Evolutionary conservation across 2,888 invertebrate genomes (phyloP), one percentile per base, ranked within the genome.

Genomic region (Andrena bucephala): DNA sequence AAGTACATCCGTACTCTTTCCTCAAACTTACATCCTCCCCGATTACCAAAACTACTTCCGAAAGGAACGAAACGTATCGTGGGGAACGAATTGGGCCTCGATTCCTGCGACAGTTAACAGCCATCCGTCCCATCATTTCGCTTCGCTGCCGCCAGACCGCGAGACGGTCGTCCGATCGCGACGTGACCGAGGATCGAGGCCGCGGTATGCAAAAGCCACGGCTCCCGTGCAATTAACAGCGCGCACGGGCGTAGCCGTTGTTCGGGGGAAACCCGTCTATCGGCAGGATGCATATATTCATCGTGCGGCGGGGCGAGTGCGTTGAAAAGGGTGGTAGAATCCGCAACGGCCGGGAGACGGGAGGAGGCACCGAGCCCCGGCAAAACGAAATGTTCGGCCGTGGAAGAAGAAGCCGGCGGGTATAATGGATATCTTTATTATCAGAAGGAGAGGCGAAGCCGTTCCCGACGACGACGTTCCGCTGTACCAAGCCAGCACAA

Each of bases 401-500:
- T 36, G 82, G 69, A 76, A 78, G 83, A 87, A 85, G 85, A 87
- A 85, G 83, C 81, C 62, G 74, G 83, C 81, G 81, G 84, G 70
- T 88, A 88, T 90, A 90, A 90, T 90, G 90, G 89, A 90, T 90
- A 90, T 90, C 89, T 90, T 90, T 90, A 90, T 90, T 89, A 90
- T 88, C 87, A 81, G 52, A 77, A 67, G 76, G 83, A 81, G 80
- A 85, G 72, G 65, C 71, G 70, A 76, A 80, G 79, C 66, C 52
- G 71, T 33, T 69, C 81, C 27, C 62, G 63, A 66, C 85, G 63
- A 62, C 77, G 59, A 78, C 72, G 82, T 67, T 63, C 74, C 59
- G 62, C 52, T 75, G 69, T 59, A 48, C 50, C 36, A 20, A 59
- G 48, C 74, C 68, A 33, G 75, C 81, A 87, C 84, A 87, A 89